These are phyloP conservation scores for Nephrotoma flavescens DNA, from an alignment of 2,888 invertebrate genomes.

Conservation along the genomic window DNA sequence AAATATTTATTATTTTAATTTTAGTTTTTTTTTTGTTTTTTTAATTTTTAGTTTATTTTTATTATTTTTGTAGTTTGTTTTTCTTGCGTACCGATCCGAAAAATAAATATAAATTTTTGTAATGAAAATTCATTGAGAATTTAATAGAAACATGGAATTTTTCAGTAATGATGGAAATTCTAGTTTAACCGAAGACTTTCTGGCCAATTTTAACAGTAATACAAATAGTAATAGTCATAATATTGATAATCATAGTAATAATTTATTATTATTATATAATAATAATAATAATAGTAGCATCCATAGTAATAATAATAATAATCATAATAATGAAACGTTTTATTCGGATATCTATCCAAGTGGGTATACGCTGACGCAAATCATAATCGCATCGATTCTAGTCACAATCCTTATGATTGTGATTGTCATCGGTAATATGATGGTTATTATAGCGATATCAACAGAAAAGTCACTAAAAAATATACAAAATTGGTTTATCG, in stretches of 20 bases:
- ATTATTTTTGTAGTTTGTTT: neutral
- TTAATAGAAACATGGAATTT: neutral
- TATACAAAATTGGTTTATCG: constrained; percentile 97
- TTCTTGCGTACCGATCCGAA: neutral
- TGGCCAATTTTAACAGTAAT: neutral
- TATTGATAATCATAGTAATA: neutral
- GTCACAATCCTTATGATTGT: constrained; percentile 89
- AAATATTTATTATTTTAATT: neutral
- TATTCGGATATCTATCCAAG: constrained; percentile 53
- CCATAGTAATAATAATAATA: neutral
- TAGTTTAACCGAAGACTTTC: neutral
- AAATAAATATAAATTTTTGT: neutral
- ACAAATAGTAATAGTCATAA: neutral
- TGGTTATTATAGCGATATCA: constrained; percentile 91
- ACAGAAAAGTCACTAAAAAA: constrained; percentile 91
- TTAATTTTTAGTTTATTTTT: neutral
- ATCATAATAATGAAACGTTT: constrained; percentile 14
- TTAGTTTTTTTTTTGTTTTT: neutral
- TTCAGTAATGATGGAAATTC: neutral
- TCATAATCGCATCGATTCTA: constrained; percentile 78
- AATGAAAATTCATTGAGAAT: neutral
- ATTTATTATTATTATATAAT: neutral
- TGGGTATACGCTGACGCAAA: constrained; percentile 81
- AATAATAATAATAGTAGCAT: neutral
- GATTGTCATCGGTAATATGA: constrained; percentile 90